A percentile compares a stretch with the other conserved stretches of the same genome.
Evolutionary conservation across 2,113 vertebrate species (phyloP).

Genomic region (Gavialis gangeticus): DNA sequence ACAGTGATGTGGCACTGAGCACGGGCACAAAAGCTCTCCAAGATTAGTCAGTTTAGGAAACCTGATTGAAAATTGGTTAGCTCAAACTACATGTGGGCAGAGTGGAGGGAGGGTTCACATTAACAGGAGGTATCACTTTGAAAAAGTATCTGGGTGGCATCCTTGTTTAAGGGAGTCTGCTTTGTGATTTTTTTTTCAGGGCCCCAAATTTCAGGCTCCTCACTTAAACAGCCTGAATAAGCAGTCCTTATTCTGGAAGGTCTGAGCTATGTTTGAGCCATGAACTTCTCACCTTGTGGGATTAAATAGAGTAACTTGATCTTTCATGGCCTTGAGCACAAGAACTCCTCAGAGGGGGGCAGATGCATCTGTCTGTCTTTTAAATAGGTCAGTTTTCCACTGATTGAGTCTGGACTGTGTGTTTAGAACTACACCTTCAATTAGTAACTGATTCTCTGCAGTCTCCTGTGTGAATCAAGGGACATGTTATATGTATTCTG

Average conservation of each 20-base stretch:
- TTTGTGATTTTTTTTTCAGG: background rate
- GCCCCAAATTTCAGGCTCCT: background rate
- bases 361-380: fast-evolving
- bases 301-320: background rate
- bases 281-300: background rate
- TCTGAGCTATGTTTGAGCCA: background rate
- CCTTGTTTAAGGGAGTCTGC: background rate
- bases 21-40: background rate
- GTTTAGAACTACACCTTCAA: background rate
- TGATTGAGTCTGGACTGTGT: background rate
- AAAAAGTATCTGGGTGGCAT: background rate
- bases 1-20: background rate
- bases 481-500: background rate
- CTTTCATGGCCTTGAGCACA: background rate
- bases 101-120: background rate
- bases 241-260: background rate
- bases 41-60: background rate
- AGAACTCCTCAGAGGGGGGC: background rate
- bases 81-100: background rate
- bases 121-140: background rate
- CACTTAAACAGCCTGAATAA: background rate
- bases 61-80: background rate
- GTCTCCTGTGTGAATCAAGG: background rate
- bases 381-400: fast-evolving
- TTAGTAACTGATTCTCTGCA: background rate